Percentiles rank a stretch among this genome's conserved stretches.
These are phyloP conservation scores for Cyclophora punctaria DNA, from an alignment of 2,888 invertebrate genomes.

Conservation along the genomic window DNA sequence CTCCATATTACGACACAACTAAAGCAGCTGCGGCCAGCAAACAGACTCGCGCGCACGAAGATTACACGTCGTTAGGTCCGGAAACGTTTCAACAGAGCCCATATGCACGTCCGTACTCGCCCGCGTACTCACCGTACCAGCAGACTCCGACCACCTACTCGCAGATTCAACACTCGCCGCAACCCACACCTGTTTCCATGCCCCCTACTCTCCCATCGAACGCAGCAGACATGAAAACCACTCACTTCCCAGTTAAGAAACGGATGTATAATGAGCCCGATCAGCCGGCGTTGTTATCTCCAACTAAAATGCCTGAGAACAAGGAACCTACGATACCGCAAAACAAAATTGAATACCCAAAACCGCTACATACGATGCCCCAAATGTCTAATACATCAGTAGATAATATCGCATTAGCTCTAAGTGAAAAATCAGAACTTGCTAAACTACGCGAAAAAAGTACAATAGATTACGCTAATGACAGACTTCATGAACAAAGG, in stretches of 20 bases:
- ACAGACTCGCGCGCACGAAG: conserved; percentile 69
- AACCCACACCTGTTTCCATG: conserved; percentile 28
- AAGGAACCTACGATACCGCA: conserved; percentile 30
- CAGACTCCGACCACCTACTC: conserved; percentile 49
- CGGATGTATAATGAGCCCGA: conserved; percentile 75
- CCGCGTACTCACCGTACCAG: conserved; percentile 53
- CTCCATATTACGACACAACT: conserved; percentile 77
- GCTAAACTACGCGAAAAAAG: conserved; percentile 51
- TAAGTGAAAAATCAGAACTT: conserved; percentile 59
- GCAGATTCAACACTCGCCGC: conserved; percentile 44
- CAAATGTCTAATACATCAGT: conserved; percentile 39
- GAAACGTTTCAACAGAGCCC: conserved; percentile 71
- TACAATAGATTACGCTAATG: conserved; percentile 25
- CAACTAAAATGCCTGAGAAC: conserved; percentile 37
- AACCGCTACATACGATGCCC: conserved; percentile 32
- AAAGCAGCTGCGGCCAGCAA: conserved; percentile 64
- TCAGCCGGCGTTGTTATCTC: conserved; percentile 30
- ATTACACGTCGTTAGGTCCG: conserved; percentile 71
- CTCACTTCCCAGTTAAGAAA: conserved; percentile 78
- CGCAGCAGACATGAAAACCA: conserved; percentile 44
- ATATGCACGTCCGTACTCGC: conserved; percentile 56
- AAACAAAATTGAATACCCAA: conserved; percentile 41
- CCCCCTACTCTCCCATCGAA: conserved; percentile 34
- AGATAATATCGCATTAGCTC: conserved; percentile 56
- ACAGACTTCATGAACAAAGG: conserved; percentile 28